These are phyloP conservation scores for Sebastes trivittatus DNA, from an alignment of 2,797 vertebrate genomes.

Conservation along the genomic window DNA sequence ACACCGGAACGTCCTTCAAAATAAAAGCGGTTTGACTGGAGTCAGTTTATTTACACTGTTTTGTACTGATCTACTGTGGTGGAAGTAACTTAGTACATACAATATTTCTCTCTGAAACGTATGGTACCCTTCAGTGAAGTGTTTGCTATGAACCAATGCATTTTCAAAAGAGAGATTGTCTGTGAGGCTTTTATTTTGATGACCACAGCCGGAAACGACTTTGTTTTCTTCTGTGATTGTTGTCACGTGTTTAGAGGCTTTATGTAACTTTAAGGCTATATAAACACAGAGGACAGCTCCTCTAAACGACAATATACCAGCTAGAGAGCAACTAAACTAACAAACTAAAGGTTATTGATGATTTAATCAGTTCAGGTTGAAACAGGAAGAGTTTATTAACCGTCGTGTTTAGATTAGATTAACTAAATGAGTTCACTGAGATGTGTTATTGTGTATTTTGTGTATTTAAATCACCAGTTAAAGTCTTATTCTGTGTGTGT, in stretches of 20 bases:
- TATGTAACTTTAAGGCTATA: background rate
- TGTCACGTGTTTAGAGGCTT: background rate
- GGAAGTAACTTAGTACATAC: too few relatives aligned
- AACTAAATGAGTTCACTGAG: background rate
- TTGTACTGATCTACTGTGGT: background rate
- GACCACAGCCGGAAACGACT: background rate
- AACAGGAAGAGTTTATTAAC: background rate
- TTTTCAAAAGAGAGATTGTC: background rate
- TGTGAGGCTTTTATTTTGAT: constrained; percentile 11
- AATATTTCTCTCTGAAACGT: too few relatives aligned
- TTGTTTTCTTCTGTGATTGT: background rate
- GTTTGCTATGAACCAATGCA: background rate
- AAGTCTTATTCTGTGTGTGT: background rate
- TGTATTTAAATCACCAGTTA: rapidly evolving
- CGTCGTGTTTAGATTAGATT: background rate
- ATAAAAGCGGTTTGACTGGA: background rate
- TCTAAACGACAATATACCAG: background rate
- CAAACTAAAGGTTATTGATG: too few relatives aligned
- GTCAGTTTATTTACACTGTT: too few relatives aligned
- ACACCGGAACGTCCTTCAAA: background rate
- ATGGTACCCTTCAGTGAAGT: too few relatives aligned
- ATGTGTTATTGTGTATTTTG: background rate
- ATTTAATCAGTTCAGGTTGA: background rate
- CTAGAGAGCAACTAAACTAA: too few relatives aligned
- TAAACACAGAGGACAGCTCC: background rate